Conservation (phyloP, 2,797 vertebrate genomes). For the Anguilla pacifica region DNA sequence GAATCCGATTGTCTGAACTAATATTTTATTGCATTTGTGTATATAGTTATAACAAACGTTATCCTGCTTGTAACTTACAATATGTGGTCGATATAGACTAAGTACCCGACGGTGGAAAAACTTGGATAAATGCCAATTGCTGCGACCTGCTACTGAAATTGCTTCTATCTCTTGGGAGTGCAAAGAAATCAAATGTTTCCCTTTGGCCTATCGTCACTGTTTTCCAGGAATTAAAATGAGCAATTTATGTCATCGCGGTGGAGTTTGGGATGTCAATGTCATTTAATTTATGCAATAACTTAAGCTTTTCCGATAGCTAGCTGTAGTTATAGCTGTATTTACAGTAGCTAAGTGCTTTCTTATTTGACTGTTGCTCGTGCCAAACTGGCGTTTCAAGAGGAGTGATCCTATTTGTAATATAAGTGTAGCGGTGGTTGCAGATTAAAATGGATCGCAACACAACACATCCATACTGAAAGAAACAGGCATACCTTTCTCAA, state of each 20-base stretch:
- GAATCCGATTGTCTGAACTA: not conserved
- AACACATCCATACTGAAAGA: too few species aligned
- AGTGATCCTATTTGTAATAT: not conserved
- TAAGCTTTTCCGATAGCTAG: not conserved
- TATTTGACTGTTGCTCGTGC: not conserved
- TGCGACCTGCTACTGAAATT: not conserved
- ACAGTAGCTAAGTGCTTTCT: not conserved
- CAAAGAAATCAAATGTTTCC: not conserved
- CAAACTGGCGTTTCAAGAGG: not conserved
- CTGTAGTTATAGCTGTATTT: not conserved
- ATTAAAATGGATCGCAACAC: too few species aligned
- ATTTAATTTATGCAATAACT: not conserved
- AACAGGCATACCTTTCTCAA: too few species aligned
- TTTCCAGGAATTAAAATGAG: not conserved
- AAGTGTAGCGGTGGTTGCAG: not conserved
- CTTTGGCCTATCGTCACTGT: not conserved
- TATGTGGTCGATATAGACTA: too few species aligned
- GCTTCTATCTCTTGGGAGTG: not conserved
- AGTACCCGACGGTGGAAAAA: not conserved
- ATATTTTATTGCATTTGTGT: not conserved
- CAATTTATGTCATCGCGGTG: not conserved
- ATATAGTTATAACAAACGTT: not conserved
- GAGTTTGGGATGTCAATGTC: not conserved
- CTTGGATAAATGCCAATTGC: not conserved
- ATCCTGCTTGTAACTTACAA: not conserved